Base-by-base conservation (phyloP, 1,140 invertebrate species). In the Stratiolaelaps scimitus region DNA sequence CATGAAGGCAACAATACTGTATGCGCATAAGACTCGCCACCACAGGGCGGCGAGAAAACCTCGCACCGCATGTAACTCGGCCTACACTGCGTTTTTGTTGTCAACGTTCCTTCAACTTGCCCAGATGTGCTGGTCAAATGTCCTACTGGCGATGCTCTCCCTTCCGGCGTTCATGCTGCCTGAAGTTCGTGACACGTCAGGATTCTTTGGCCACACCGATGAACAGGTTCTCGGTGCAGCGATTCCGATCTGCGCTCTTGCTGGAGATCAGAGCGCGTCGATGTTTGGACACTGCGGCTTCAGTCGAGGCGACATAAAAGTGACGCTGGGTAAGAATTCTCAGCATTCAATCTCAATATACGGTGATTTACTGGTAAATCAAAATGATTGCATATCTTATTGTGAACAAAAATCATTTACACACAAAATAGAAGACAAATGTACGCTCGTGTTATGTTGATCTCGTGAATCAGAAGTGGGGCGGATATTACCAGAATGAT, bases 201-300 rank as follows among this genome's bases (percentile, higher is more conserved):
- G 83, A 20, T 74, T 83, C 68, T 91, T 90, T 77, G 88, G 88
- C 1, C 70, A 68, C 29, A 72, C 70, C 0, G 76, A 81, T 23
- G 73, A 78, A 10, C 72, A 80, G 0, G 77, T 92, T 67, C 86
- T 92, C 75, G 90, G 89, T 1, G 75, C 76, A 23, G 73, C 82
- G 23, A 85, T 93, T 70, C 85, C 84, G 0, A 91, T 96, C 67
- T 78, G 75, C 64, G 83, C 84, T 75, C 81, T 84, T 71, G 87
- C 81, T 23, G 81, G 78, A 17, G 83, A 84, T 71, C 81, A 83
- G 71, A 81, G 90, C 47, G 87, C 89, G 0, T 88, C 93, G 1
- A 83, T 93, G 77, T 94, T 91, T 81, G 93, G 92, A 17, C 86
- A 87, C 0, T 86, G 87, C 68, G 92, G 88, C 72, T 91, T 88